Evolutionary conservation across 2,113 vertebrate genomes (phyloP), one percentile per base, ranked within the genome.

Genomic region (Callionymus lyra): DNA sequence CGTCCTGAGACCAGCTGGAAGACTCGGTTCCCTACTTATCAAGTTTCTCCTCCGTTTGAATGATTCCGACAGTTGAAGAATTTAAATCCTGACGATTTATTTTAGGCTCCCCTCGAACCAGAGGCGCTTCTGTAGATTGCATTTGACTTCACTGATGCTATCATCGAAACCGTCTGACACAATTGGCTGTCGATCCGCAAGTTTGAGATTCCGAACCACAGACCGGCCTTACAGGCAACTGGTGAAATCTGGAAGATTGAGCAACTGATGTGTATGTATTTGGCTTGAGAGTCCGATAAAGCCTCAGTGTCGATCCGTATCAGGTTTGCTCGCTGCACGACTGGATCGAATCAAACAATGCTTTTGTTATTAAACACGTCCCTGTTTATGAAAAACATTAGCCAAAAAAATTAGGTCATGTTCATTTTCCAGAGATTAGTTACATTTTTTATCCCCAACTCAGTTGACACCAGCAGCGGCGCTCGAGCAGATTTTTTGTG

Each of bases 291-390:
- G 38, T 57, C 18, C 13, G 21, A 36, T 42, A 9, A 64, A 50
- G 27, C 21, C 2, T 10, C 38, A 17, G 55, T 38, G 48, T 54
- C 12, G 31, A 32, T 35, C 35, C 41, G 35, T 50, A 62, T 51
- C 39, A 6, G 48, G 54, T 69, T 52, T 34, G 9, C 45, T 59
- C 21, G 1, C 16, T 53, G 50, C 16, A 36, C 9, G 16, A 51
- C 31, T 31, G 16, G 31, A 41, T 12, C 41, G 44, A 56, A 44
- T 59, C 47, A 38, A 49, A 70, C 56, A 63, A 49, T 57, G 46
- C 55, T 47, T 43, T 44, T 43, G 44, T 56, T 68, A 53, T 68
- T 72, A 49, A 38, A 54, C 45, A 41, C 12, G 34, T 0, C 12
- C 17, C 19, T 42, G 36, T 18, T 33, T 44, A 37, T 38, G 19